Base-by-base conservation (phyloP, 2,888 invertebrate species). In the Chymomyza procnemis region DNA sequence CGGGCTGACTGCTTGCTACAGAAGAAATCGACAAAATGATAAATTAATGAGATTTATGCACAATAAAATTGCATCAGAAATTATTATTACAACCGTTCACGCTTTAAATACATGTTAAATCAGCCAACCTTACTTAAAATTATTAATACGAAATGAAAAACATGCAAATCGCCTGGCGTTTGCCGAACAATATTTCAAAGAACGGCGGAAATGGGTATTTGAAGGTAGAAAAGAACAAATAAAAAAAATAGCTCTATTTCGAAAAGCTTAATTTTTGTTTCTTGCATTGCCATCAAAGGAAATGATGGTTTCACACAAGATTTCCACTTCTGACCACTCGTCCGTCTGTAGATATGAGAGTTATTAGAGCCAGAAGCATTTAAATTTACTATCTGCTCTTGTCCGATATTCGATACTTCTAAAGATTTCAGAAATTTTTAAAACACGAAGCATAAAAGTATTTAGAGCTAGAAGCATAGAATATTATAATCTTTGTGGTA, bases 41-140 rank as follows among this genome's bases (percentile, higher is more conserved):
- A 91, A 91, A 91, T 91, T 91, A 91, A 91, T 89, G 89, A 90
- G 90, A 91, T 91, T 90, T 91, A 91, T 91, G 90, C 90, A 90
- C 89, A 90, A 91, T 90, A 89, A 90, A 91, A 91, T 90, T 90
- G 90, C 88, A 88, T 88, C 84, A 88, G 90, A 90, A 90, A 91
- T 91, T 91, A 91, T 91, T 90, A 90, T 91, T 90, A 91, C 89
- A 90, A 87, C 89, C 90, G 90, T 91, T 91, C 91, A 91, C 91
- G 91, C 91, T 90, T 90, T 90, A 89, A 90, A 90, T 88, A 87
- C 89, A 88, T 86, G 87, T 88, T 89, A 91, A 90, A 91, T 91
- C 91, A 91, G 88, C 85, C 85, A 87, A 87, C 80, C 80, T 79
- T 76, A 67, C 73, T 68, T 50, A 68, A 73, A 78, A 70, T 81